phyloP scores from a whole-genome alignment of 2,888 invertebrate species.

The Uloborus plumipes region DNA sequence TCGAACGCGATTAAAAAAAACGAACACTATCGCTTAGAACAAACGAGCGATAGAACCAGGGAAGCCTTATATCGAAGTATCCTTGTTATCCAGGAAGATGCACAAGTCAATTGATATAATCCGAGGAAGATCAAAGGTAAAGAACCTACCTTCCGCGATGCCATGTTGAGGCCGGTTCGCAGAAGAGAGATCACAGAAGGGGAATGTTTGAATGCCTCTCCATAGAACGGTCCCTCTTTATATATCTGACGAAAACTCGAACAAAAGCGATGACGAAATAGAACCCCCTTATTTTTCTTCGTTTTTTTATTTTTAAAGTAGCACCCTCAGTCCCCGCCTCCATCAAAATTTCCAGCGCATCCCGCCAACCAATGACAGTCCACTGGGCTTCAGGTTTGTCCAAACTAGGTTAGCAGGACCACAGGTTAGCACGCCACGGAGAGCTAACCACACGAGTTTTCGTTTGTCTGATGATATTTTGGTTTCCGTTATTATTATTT shows the following conservation, averaged over 20 bases:
- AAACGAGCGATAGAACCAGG: neutral
- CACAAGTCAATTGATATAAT: neutral
- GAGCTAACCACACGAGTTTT: conserved; percentile 12
- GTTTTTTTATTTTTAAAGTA: conserved; percentile 32
- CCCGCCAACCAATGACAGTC: conserved; percentile 45
- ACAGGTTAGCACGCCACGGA: conserved; percentile 42
- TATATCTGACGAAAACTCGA: conserved; percentile 13
- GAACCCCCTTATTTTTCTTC: conserved; percentile 11
- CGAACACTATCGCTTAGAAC: too few relatives aligned
- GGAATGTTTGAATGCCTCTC: conserved; percentile 33
- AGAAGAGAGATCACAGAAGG: conserved; percentile 39
- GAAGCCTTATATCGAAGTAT: conserved; percentile 5
- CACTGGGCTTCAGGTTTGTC: conserved; percentile 16
- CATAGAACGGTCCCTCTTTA: too few relatives aligned
- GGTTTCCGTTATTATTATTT: conserved; percentile 52
- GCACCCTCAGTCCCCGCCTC: conserved; percentile 59
- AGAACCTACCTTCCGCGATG: conserved; percentile 61
- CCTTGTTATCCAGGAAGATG: conserved; percentile 4
- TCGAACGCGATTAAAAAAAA: too few relatives aligned
- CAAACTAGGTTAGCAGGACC: conserved; percentile 61
- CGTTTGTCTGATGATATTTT: conserved; percentile 51
- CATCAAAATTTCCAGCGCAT: conserved; percentile 41
- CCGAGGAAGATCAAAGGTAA: neutral
- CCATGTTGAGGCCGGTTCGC: conserved; percentile 38
- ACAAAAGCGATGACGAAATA: conserved; percentile 26